Percentiles rank a stretch among this genome's conserved stretches.
Evolutionary conservation across 2,888 invertebrate genomes (phyloP).

Genomic region (Xylota segnis): DNA sequence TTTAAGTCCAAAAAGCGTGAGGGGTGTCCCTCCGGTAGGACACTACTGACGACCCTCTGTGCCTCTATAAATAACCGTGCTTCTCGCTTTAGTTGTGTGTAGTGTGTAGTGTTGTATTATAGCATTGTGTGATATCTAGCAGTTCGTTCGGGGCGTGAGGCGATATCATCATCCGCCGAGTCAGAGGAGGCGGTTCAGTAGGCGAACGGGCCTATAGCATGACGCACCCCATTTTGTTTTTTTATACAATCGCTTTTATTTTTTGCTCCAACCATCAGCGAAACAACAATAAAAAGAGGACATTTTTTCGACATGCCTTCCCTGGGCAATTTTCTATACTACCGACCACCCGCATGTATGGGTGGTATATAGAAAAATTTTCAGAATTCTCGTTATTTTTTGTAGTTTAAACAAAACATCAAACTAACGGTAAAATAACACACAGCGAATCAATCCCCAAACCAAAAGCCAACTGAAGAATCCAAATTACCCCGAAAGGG

Average conservation of each 20-base stretch:
- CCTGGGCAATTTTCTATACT: conserved; percentile 44
- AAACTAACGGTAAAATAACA: conserved; percentile 71
- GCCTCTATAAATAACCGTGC: conserved; percentile 70
- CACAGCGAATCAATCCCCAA: conserved; percentile 69
- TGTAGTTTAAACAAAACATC: conserved; percentile 64
- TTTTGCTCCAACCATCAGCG: conserved; percentile 19
- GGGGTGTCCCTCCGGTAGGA: conserved; percentile 43
- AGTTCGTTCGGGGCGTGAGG: conserved; percentile 33
- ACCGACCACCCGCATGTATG: too few relatives aligned
- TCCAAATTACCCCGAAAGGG: conserved; percentile 72
- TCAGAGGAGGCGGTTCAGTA: conserved; percentile 55
- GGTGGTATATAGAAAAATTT: conserved; percentile 21
- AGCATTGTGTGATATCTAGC: conserved; percentile 66
- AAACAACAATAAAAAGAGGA: conserved; percentile 68
- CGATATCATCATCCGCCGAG: conserved; percentile 63
- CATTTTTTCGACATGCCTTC: conserved; percentile 64
- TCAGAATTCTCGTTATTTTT: conserved; percentile 34
- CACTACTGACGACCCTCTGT: conserved; percentile 45
- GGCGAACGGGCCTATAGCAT: conserved; percentile 59
- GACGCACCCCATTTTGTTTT: conserved; percentile 66
- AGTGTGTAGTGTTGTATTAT: conserved; percentile 43
- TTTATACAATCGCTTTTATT: conserved; percentile 27
- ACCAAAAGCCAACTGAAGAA: conserved; percentile 60
- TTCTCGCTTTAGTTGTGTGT: conserved; percentile 51
- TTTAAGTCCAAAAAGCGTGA: conserved; percentile 61